Percentiles rank a stretch among this genome's conserved stretches.
These are phyloP conservation scores for Hypotaenidia okinawae DNA, from an alignment of 2,797 vertebrate genomes.

Conservation along the genomic window DNA sequence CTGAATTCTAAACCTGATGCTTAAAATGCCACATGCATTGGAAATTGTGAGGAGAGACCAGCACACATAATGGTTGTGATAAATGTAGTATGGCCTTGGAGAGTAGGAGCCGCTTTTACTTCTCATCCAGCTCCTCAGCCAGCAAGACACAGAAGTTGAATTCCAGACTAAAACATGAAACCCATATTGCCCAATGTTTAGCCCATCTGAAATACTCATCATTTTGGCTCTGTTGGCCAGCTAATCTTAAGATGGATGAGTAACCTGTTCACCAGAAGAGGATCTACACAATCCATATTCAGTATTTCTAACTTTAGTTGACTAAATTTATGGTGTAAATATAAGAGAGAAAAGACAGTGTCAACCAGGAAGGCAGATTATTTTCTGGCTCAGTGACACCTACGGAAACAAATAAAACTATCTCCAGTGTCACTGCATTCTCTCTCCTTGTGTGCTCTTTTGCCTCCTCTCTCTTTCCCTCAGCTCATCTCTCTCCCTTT, in stretches of 20 bases:
- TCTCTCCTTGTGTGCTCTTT: not conserved
- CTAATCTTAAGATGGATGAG: not conserved
- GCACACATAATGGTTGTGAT: not conserved
- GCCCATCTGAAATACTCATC: not conserved
- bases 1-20: not conserved
- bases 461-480: not conserved
- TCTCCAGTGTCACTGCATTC: not conserved
- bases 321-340: not conserved
- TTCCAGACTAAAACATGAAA: not conserved
- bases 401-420: not conserved
- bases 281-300: not conserved
- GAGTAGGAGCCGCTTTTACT: not conserved
- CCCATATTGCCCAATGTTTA: not conserved
- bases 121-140: not conserved
- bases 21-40: not conserved
- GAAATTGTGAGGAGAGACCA: not conserved
- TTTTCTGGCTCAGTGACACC: not conserved
- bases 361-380: not conserved
- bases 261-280: not conserved
- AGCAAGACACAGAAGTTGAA: not conserved
- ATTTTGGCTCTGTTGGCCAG: not conserved
- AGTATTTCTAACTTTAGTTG: not conserved
- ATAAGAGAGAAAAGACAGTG: not conserved
- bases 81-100: not conserved
- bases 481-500: not conserved